These are phyloP conservation scores for Tuberolachnus salignus DNA, from an alignment of 2,888 invertebrate species.

Conservation along the genomic window DNA sequence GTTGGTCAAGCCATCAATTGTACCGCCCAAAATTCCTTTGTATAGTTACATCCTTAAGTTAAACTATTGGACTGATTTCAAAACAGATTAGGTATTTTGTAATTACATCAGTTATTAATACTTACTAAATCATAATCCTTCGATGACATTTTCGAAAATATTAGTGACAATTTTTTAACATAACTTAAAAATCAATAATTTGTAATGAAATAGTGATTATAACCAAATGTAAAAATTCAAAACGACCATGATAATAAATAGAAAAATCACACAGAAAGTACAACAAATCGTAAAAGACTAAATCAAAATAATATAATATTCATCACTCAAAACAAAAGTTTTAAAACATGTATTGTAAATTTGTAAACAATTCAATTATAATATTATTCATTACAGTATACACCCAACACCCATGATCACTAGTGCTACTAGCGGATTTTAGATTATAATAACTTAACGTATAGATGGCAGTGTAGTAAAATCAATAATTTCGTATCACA, in stretches of 20 bases:
- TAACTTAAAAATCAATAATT: background rate
- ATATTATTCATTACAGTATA: no score
- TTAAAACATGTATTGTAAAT: slow-evolving; percentile 6
- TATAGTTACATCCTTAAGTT: background rate
- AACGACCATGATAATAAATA: background rate
- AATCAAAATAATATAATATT: background rate
- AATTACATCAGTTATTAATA: background rate
- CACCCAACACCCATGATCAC: slow-evolving; percentile 24
- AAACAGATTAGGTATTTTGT: no score
- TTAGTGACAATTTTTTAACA: background rate
- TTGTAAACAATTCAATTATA: slow-evolving; percentile 24
- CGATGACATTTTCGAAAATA: slow-evolving; percentile 21
- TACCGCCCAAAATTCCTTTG: slow-evolving; percentile 45
- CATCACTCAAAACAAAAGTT: background rate
- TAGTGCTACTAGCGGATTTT: slow-evolving; percentile 29
- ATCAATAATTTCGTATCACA: no score
- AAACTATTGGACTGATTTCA: background rate
- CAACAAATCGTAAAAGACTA: background rate
- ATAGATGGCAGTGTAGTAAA: slow-evolving; percentile 18
- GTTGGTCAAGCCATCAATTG: background rate
- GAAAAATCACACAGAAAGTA: background rate
- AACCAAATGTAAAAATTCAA: background rate
- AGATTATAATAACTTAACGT: background rate
- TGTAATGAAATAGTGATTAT: background rate
- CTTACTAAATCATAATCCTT: slow-evolving; percentile 52